A percentile compares a stretch with the other conserved stretches of the same genome.
Evolutionary conservation across 2,888 invertebrate species (phyloP).

Genomic region (Eupeodes latifasciatus): DNA sequence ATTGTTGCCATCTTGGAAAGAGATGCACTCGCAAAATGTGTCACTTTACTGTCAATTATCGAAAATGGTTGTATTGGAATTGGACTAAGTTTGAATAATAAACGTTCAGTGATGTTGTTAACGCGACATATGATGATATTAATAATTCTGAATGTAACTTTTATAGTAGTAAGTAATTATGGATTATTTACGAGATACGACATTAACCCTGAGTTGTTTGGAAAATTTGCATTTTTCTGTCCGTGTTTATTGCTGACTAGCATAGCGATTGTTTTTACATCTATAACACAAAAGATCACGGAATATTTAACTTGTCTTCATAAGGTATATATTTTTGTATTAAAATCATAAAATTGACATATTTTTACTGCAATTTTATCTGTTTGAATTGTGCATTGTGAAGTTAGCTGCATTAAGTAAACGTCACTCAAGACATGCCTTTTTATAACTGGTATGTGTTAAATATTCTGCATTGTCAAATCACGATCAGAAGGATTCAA

Average conservation of each 20-base stretch:
- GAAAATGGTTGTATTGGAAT: constrained; percentile 78
- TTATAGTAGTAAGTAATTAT: constrained; percentile 75
- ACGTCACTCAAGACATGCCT: no score
- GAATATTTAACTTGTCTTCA: constrained; percentile 79
- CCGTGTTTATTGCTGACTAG: constrained; percentile 80
- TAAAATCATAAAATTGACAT: no score
- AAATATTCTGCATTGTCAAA: no score
- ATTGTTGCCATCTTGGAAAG: constrained; percentile 5
- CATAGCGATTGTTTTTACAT: constrained; percentile 78
- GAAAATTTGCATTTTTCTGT: constrained; percentile 79
- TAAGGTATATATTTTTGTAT: constrained; percentile 77
- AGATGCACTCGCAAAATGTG: constrained; percentile 17
- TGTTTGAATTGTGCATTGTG: no score
- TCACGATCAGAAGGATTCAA: no score
- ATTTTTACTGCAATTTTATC: no score
- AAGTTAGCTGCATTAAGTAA: no score
- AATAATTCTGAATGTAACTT: constrained; percentile 66
- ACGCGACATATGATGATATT: constrained; percentile 68
- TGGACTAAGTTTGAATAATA: constrained; percentile 78
- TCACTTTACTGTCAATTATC: constrained; percentile 75
- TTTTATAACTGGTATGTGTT: no score
- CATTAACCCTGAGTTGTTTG: constrained; percentile 66
- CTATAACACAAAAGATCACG: constrained; percentile 78
- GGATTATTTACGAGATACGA: constrained; percentile 71
- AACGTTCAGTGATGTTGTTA: constrained; percentile 51